Percentiles rank a stretch among this genome's conserved stretches.
These are phyloP conservation scores for Drosophila anomalipes DNA, from an alignment of 2,888 invertebrate species.

Conservation along the genomic window DNA sequence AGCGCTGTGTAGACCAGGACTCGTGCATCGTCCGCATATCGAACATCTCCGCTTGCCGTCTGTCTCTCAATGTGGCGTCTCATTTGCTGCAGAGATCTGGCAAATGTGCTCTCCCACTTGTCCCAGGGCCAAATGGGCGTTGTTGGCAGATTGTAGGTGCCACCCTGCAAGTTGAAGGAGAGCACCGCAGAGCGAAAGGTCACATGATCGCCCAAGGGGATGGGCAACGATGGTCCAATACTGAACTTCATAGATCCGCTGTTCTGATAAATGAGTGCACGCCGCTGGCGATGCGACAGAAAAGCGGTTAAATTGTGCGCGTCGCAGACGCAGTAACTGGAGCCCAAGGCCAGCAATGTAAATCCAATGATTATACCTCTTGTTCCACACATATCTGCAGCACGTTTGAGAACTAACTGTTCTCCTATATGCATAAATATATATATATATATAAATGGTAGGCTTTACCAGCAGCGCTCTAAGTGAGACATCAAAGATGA, in stretches of 20 bases:
- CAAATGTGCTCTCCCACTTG: constrained; percentile 81
- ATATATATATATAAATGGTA: constrained; percentile 9
- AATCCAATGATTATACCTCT: constrained; percentile 22
- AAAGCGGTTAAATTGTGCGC: constrained; percentile 63
- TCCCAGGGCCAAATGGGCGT: constrained; percentile 82
- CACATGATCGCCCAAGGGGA: constrained; percentile 78
- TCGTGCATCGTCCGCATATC: constrained; percentile 79
- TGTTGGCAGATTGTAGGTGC: constrained; percentile 76
- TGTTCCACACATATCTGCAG: constrained; percentile 36
- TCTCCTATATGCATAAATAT: constrained; percentile 19
- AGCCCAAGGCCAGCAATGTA: constrained; percentile 9
- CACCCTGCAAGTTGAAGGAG: constrained; percentile 78
- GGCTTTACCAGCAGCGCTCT: constrained; percentile 8
- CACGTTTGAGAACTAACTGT: constrained; percentile 47
- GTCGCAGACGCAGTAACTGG: neutral
- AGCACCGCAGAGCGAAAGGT: constrained; percentile 81
- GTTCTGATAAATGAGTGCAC: constrained; percentile 66
- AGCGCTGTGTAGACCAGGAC: constrained; percentile 77
- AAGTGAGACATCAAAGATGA: constrained; percentile 64
- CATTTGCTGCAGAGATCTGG: constrained; percentile 70
- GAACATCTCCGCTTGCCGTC: constrained; percentile 48
- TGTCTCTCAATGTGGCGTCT: constrained; percentile 59
- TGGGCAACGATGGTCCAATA: constrained; percentile 75
- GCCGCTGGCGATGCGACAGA: constrained; percentile 64
- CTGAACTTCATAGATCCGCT: constrained; percentile 67